These are phyloP conservation scores for Chamaea fasciata DNA, from an alignment of 2,113 vertebrate genomes.

Conservation along the genomic window DNA sequence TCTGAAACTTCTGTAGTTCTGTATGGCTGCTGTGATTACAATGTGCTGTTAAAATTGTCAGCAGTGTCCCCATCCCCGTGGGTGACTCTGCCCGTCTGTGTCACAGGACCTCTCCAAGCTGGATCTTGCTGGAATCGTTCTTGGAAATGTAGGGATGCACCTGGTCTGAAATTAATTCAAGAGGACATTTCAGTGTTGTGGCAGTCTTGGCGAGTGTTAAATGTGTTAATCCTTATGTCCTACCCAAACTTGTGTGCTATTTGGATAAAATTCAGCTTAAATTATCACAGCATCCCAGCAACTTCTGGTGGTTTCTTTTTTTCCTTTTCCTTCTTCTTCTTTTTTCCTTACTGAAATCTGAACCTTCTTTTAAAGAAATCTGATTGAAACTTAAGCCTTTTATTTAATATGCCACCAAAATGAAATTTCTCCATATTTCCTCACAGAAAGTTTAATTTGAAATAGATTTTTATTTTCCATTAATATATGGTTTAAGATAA, in stretches of 20 bases:
- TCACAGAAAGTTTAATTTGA: background rate
- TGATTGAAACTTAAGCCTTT: background rate
- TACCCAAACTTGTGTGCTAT: background rate
- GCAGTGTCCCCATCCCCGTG: background rate
- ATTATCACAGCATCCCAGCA: background rate
- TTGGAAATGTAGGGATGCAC: background rate
- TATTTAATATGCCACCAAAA: background rate
- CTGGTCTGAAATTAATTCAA: background rate
- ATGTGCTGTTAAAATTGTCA: background rate
- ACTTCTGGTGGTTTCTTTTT: background rate
- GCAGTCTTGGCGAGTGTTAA: slow-evolving; percentile 3
- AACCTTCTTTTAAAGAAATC: background rate
- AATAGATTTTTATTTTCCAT: background rate
- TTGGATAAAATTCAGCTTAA: slow-evolving; percentile 31
- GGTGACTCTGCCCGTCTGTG: background rate
- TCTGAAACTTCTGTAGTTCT: background rate
- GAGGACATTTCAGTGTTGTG: background rate
- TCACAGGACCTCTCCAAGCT: background rate
- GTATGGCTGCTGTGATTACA: background rate
- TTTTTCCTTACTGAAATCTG: background rate
- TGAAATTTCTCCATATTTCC: background rate
- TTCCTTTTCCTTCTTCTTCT: no score
- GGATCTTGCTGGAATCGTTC: background rate
- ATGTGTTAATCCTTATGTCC: background rate
- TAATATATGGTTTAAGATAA: background rate